Evolutionary conservation across 1,140 invertebrate genomes (phyloP).

Genomic region (Riptortus pedestris): DNA sequence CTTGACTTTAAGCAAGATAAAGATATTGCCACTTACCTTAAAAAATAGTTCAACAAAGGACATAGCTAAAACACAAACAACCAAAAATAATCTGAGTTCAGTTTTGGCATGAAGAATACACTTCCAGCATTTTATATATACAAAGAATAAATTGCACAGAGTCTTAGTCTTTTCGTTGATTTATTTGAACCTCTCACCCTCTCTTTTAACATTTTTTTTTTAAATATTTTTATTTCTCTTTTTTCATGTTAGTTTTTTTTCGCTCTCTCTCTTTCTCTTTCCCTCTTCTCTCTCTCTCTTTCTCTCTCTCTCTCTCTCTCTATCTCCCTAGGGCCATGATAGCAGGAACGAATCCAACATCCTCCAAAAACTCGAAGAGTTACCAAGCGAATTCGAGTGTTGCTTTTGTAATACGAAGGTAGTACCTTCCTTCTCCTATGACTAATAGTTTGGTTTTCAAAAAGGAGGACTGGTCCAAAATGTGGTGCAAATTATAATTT

Average conservation of each 20-base stretch:
- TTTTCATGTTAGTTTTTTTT: too few relatives aligned
- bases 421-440: slow-evolving; percentile 38
- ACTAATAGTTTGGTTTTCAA: slow-evolving; percentile 1
- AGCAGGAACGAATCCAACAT: slow-evolving; percentile 56
- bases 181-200: neutral
- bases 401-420: slow-evolving; percentile 91
- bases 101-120: too few relatives aligned
- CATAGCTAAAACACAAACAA: too few relatives aligned
- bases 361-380: slow-evolving; percentile 60
- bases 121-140: too few relatives aligned
- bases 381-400: slow-evolving; percentile 88
- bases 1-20: too few relatives aligned
- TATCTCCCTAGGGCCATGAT: slow-evolving; percentile 47
- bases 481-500: neutral
- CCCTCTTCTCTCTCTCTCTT: slow-evolving; percentile 20
- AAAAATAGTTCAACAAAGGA: too few relatives aligned
- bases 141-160: too few relatives aligned
- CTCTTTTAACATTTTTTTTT: neutral
- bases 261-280: neutral
- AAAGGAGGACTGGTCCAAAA: slow-evolving; percentile 10
- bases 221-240: slow-evolving; percentile 24
- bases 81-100: too few relatives aligned
- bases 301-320: slow-evolving; percentile 24
- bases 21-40: too few relatives aligned
- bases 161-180: too few relatives aligned